Evolutionary conservation across 2,797 vertebrate species (phyloP).

Genomic region (Spea hammondii): DNA sequence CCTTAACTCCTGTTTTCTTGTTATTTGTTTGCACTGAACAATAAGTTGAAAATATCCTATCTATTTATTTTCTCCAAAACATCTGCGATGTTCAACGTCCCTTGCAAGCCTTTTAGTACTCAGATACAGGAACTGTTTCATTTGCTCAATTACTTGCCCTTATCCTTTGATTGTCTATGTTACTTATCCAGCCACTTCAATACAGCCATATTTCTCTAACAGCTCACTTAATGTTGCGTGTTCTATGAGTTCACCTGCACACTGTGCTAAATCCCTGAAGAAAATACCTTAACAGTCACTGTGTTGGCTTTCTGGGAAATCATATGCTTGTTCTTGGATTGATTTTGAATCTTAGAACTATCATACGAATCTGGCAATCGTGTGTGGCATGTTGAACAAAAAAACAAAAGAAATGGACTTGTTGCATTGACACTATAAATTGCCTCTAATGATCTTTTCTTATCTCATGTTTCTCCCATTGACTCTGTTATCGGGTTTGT

Average conservation of each 20-base stretch:
- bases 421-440: constrained; percentile 39
- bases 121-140: neutral
- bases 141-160: neutral
- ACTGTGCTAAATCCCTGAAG: neutral
- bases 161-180: constrained; percentile 1
- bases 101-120: neutral
- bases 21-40: too few relatives aligned
- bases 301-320: neutral
- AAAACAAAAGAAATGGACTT: constrained; percentile 15
- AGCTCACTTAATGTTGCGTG: neutral
- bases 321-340: neutral
- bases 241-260: too few relatives aligned
- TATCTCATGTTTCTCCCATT: constrained; percentile 45
- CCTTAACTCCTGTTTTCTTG: too few relatives aligned
- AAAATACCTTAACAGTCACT: neutral
- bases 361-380: constrained; percentile 18
- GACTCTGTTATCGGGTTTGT: constrained; percentile 8
- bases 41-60: too few relatives aligned
- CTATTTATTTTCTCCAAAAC: too few relatives aligned
- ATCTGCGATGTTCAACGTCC: neutral
- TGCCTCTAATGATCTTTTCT: constrained; percentile 45
- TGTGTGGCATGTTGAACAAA: constrained; percentile 37
- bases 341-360: constrained; percentile 29
- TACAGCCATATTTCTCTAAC: neutral
- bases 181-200: neutral